Percentiles rank a stretch among this genome's conserved stretches.
Conservation (phyloP, 2,113 vertebrate genomes). For the Isichthys henryi region DNA sequence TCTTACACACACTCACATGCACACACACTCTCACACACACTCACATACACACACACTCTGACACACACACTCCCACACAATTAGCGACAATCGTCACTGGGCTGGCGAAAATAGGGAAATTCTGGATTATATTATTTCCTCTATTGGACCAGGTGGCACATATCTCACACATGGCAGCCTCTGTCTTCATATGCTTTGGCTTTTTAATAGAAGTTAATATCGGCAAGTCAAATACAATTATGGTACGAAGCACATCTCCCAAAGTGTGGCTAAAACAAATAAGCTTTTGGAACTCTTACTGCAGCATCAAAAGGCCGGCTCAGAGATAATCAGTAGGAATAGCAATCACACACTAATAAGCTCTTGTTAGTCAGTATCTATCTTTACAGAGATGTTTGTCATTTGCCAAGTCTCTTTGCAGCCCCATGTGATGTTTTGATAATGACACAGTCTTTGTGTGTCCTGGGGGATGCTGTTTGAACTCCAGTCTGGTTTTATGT, state of each 20-base stretch:
- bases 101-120: slow-evolving; percentile 9
- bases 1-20: too few species aligned
- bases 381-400: not conserved
- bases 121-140: slow-evolving; percentile 19
- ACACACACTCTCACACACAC: too few species aligned
- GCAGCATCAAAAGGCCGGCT: not conserved
- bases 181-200: not conserved
- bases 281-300: not conserved
- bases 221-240: slow-evolving; percentile 10
- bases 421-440: slow-evolving; percentile 2
- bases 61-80: not conserved
- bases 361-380: not conserved
- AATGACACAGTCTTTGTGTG: not conserved
- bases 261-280: not conserved
- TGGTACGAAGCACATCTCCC: not conserved
- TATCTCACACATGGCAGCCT: not conserved
- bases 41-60: too few species aligned
- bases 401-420: not conserved
- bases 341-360: not conserved
- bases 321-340: not conserved
- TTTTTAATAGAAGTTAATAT: slow-evolving; percentile 12
- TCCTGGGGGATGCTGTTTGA: not conserved
- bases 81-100: not conserved
- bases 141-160: not conserved
- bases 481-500: not conserved